A percentile compares a stretch with the other conserved stretches of the same genome.
Evolutionary conservation across 2,888 invertebrate species (phyloP).

Genomic region (Horisme vitalbata): DNA sequence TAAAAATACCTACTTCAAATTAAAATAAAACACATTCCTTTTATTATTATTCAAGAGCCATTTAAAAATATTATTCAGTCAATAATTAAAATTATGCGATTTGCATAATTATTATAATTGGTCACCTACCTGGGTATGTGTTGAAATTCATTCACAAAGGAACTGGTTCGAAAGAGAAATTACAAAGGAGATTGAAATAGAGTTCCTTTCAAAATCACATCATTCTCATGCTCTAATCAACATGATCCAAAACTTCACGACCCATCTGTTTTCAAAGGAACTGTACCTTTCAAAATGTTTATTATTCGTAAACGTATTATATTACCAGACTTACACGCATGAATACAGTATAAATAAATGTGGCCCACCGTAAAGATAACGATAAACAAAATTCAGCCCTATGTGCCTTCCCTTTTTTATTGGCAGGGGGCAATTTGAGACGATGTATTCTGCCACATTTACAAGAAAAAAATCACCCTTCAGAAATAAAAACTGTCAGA

Average conservation of each 20-base stretch:
- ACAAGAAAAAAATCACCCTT: conserved; percentile 38
- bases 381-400: conserved; percentile 80
- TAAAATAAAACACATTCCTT: background rate
- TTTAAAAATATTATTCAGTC: conserved; percentile 13
- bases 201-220: conserved; percentile 24
- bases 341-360: conserved; percentile 75
- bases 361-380: conserved; percentile 77
- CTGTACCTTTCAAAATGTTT: conserved; percentile 62
- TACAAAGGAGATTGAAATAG: conserved; percentile 16
- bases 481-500: conserved; percentile 19
- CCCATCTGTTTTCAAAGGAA: conserved; percentile 40
- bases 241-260: conserved; percentile 31
- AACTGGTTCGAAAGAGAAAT: conserved; percentile 16
- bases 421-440: conserved; percentile 79
- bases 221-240: conserved; percentile 31
- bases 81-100: conserved; percentile 27
- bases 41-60: conserved; percentile 5
- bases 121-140: conserved; percentile 15
- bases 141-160: conserved; percentile 19
- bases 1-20: background rate
- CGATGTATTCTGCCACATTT: conserved; percentile 71
- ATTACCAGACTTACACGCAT: conserved; percentile 73
- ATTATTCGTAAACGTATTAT: conserved; percentile 69
- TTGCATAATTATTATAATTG: conserved; percentile 28
- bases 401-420: conserved; percentile 78